Evolutionary conservation across 2,888 invertebrate species (phyloP).

Genomic region (Clivina fossor): DNA sequence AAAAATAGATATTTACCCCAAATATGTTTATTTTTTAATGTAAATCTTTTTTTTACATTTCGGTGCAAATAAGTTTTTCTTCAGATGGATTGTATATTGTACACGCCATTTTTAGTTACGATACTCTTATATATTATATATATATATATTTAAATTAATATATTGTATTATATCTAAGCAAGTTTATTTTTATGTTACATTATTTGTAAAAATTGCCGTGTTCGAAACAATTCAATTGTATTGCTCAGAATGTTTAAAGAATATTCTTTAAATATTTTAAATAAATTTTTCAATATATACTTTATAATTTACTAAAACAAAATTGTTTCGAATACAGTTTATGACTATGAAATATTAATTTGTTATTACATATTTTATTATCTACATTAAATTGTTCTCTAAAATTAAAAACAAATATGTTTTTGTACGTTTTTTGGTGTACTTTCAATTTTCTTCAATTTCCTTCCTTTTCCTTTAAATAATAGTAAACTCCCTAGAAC

Average conservation of each 20-base stretch:
- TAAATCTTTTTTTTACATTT: constrained; percentile 21
- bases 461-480: too few species aligned
- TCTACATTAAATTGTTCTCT: constrained; percentile 34
- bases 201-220: constrained; percentile 33
- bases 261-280: too few species aligned
- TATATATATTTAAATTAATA: constrained; percentile 28
- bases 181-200: constrained; percentile 31
- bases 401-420: constrained; percentile 15
- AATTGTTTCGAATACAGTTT: too few species aligned
- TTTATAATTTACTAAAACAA: too few species aligned
- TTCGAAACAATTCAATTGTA: too few species aligned
- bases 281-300: too few species aligned
- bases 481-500: not conserved
- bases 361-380: constrained; percentile 35
- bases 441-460: too few species aligned
- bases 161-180: constrained; percentile 31
- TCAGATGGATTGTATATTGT: constrained; percentile 20
- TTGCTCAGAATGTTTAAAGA: too few species aligned
- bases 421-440: too few species aligned
- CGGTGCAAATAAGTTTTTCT: constrained; percentile 18
- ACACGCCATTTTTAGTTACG: constrained; percentile 26
- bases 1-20: constrained; percentile 5
- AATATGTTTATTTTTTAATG: constrained; percentile 18
- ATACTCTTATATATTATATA: too few species aligned
- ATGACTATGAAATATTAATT: constrained; percentile 31